These are phyloP conservation scores for Acropora tenuis DNA, from an alignment of 64 coral and sea anemone species.

Conservation along the genomic window DNA sequence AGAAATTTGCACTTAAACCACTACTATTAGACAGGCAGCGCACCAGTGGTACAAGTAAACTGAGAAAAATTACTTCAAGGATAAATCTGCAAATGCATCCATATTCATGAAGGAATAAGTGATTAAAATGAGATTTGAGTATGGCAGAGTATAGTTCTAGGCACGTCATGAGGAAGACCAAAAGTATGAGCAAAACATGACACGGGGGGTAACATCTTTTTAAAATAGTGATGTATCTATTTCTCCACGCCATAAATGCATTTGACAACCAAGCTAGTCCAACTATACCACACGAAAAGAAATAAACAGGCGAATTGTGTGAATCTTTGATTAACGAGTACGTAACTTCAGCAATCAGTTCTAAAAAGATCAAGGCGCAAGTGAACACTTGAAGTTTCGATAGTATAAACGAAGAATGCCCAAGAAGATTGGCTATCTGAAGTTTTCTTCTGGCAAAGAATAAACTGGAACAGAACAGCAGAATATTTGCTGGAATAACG, in stretches of 20 bases:
- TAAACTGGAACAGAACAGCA: slow-evolving; percentile 56
- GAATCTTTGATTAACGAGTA: slow-evolving; percentile 1
- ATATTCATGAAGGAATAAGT: slow-evolving; percentile 55
- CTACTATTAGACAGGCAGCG: background rate
- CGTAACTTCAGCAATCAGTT: slow-evolving; percentile 52
- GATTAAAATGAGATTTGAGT: background rate
- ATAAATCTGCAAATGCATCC: slow-evolving; percentile 60
- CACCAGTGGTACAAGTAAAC: slow-evolving; percentile 36
- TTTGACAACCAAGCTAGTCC: slow-evolving; percentile 79
- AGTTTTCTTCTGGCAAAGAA: slow-evolving; percentile 56
- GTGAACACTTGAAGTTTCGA: slow-evolving; percentile 52
- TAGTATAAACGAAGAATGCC: slow-evolving; percentile 37
- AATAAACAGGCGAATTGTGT: slow-evolving; percentile 48
- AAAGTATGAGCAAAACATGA: slow-evolving; percentile 48
- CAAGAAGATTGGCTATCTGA: background rate
- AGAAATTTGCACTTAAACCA: background rate
- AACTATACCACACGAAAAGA: slow-evolving; percentile 62
- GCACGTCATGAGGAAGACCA: slow-evolving; percentile 27
- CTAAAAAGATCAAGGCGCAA: slow-evolving; percentile 57
- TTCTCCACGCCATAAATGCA: slow-evolving; percentile 71
- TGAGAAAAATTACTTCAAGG: slow-evolving; percentile 60
- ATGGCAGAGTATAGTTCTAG: slow-evolving; percentile 73
- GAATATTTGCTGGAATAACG: slow-evolving; percentile 57
- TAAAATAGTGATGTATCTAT: slow-evolving; percentile 51
- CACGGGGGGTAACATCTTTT: slow-evolving; percentile 44